These are phyloP conservation scores for Aselliscus stoliczkanus DNA, from an alignment of 2,797 vertebrate species.

Conservation along the genomic window DNA sequence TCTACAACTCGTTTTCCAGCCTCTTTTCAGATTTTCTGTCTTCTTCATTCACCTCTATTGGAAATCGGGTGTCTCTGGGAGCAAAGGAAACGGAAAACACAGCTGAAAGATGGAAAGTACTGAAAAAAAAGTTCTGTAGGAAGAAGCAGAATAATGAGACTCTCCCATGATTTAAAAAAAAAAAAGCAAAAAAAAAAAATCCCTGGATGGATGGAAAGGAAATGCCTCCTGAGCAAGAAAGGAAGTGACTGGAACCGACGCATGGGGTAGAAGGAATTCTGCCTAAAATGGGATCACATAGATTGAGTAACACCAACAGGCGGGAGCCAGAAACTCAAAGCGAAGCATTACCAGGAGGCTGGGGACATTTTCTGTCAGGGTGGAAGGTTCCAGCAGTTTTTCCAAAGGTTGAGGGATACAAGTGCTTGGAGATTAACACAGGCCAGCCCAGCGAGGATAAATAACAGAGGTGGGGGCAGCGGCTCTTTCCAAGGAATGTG, in stretches of 20 bases:
- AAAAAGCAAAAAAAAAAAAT: too few relatives aligned
- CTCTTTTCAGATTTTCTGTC: not conserved
- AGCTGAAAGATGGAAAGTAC: fast-evolving
- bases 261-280: fast-evolving
- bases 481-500: not conserved
- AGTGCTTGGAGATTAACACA: not conserved
- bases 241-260: fast-evolving
- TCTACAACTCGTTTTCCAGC: not conserved
- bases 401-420: not conserved
- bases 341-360: not conserved
- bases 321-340: not conserved
- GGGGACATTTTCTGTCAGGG: fast-evolving
- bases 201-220: not conserved
- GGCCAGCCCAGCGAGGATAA: fast-evolving
- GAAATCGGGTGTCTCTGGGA: not conserved
- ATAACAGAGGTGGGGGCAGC: not conserved
- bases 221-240: not conserved
- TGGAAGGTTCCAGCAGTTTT: not conserved
- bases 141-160: not conserved
- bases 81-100: not conserved
- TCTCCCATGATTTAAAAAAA: too few relatives aligned
- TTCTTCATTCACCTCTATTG: not conserved
- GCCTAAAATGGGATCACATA: fast-evolving
- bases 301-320: not conserved
- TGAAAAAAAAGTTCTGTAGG: not conserved